phyloP scores from a whole-genome alignment of 1,140 invertebrate species.

The Drosophila guanche region DNA sequence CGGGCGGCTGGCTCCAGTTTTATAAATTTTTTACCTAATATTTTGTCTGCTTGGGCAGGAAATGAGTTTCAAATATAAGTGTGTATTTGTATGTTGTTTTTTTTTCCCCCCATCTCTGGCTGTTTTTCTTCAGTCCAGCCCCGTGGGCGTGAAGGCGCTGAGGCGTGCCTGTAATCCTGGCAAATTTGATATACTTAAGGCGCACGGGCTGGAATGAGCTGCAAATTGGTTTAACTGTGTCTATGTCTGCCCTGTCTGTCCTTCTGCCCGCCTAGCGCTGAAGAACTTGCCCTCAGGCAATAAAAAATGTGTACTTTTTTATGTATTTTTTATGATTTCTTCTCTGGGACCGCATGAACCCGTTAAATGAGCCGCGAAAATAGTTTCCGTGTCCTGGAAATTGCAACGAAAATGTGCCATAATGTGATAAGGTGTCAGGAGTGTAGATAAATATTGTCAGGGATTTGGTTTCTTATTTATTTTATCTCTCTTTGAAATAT shows the following conservation, averaged over 20 bases:
- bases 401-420: conserved; percentile 42
- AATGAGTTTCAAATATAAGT: conserved; percentile 63
- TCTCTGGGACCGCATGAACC: conserved; percentile 38
- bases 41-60: conserved; percentile 52
- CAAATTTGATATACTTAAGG: conserved; percentile 67
- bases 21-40: conserved; percentile 14
- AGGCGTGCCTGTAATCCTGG: conserved; percentile 59
- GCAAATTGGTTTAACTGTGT: conserved; percentile 73
- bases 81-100: conserved; percentile 1
- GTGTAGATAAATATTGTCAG: conserved; percentile 35
- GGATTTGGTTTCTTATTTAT: conserved; percentile 12
- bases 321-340: conserved; percentile 50
- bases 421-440: conserved; percentile 38
- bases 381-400: conserved; percentile 77
- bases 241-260: conserved; percentile 24
- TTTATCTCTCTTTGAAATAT: neutral
- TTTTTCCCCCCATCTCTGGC: neutral
- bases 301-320: conserved; percentile 57
- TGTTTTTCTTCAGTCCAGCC: conserved; percentile 22
- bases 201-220: conserved; percentile 25
- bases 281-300: conserved; percentile 52
- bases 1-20: conserved; percentile 46
- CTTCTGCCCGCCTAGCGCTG: conserved; percentile 23
- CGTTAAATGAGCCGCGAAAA: conserved; percentile 81
- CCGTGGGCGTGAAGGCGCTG: conserved; percentile 60